Evolutionary conservation across 1,140 invertebrate genomes (phyloP).

Genomic region (Drosophila arizonae): DNA sequence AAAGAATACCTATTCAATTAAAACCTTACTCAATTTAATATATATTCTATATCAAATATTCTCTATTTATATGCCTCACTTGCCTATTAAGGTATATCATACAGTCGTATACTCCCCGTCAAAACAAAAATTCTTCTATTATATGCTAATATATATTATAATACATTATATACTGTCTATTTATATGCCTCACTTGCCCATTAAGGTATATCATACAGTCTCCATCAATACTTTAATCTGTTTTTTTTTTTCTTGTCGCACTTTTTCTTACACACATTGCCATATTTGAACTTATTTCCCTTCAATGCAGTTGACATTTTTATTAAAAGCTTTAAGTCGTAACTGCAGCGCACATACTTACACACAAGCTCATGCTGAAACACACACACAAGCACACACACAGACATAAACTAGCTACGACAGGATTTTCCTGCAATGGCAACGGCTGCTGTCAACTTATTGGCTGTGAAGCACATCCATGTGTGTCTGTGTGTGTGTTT

Average conservation of each 20-base stretch:
- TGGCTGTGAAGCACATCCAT: constrained; percentile 52
- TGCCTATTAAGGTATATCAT: too few species aligned
- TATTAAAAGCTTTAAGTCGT: constrained; percentile 81
- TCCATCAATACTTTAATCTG: background rate
- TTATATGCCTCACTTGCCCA: too few species aligned
- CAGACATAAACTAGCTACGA: constrained; percentile 61
- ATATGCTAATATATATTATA: too few species aligned
- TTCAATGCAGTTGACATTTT: constrained; percentile 79
- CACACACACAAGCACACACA: constrained; percentile 1
- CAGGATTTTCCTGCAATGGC: constrained; percentile 68
- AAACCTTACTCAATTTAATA: too few species aligned
- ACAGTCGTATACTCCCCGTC: background rate
- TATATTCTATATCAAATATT: too few species aligned
- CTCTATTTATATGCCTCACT: too few species aligned
- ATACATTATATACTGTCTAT: too few species aligned
- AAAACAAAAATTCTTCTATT: too few species aligned
- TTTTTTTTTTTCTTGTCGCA: constrained; percentile 26
- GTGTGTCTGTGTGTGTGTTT: background rate
- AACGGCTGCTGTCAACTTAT: constrained; percentile 74
- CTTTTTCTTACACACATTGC: background rate
- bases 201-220: background rate
- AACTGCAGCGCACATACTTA: constrained; percentile 39
- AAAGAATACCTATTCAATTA: too few species aligned
- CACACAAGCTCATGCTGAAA: constrained; percentile 23
- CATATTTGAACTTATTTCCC: constrained; percentile 55